Conservation (phyloP, 2,888 invertebrate genomes). For the Phengaris arion region DNA sequence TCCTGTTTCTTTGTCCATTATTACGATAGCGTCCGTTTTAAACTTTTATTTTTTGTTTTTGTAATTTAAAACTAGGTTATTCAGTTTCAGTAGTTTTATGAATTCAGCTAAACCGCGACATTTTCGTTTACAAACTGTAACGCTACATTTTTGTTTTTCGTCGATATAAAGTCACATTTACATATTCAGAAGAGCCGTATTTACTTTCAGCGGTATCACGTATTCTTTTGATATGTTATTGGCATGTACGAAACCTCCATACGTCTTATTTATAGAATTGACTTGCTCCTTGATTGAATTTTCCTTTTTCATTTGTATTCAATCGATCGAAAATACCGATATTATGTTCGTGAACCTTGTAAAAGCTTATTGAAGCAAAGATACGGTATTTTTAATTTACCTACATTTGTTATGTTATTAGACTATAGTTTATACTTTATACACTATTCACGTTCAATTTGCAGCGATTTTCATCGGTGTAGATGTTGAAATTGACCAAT, state of each 20-base stretch:
- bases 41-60: background rate
- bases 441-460: too few species aligned
- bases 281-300: constrained; percentile 6
- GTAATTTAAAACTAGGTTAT: background rate
- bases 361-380: too few species aligned
- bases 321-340: constrained; percentile 21
- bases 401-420: background rate
- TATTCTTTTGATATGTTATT: constrained; percentile 15
- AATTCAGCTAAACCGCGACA: too few species aligned
- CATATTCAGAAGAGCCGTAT: constrained; percentile 6
- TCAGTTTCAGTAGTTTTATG: background rate
- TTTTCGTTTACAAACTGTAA: too few species aligned
- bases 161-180: background rate
- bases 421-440: background rate
- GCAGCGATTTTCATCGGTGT: too few species aligned
- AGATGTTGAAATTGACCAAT: too few species aligned
- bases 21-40: background rate
- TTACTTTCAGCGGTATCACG: constrained; percentile 17
- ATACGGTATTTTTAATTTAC: background rate
- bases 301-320: constrained; percentile 20
- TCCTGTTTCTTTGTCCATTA: background rate
- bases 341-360: background rate
- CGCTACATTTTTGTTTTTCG: background rate
- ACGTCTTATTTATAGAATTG: constrained; percentile 23
- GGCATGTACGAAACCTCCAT: constrained; percentile 6